These are phyloP conservation scores for Crotalus viridis DNA, from an alignment of 2,113 vertebrate species.

Conservation along the genomic window DNA sequence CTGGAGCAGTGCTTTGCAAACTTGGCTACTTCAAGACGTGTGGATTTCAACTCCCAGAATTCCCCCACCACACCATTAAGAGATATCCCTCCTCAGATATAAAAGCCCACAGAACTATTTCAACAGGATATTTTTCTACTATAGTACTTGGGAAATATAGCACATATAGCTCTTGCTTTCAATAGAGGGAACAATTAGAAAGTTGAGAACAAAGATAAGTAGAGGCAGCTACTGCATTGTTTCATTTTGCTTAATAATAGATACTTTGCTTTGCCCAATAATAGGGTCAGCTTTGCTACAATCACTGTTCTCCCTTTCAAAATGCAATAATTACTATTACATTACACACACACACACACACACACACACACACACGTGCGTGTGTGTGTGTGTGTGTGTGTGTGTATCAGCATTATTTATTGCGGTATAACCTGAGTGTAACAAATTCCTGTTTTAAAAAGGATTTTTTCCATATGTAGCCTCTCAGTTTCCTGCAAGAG, in stretches of 20 bases:
- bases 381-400: no score
- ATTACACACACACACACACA: not conserved
- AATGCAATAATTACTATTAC: not conserved
- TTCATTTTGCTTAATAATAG: not conserved
- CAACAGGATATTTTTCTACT: not conserved
- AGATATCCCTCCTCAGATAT: not conserved
- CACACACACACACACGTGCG: no score
- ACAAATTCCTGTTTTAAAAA: not conserved
- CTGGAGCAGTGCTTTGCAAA: not conserved
- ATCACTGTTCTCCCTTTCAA: not conserved
- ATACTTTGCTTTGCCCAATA: not conserved
- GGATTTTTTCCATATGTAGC: not conserved
- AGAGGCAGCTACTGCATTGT: not conserved
- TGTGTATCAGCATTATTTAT: not conserved
- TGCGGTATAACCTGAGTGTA: not conserved
- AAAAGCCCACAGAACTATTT: not conserved
- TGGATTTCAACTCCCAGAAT: not conserved
- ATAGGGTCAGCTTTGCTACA: not conserved
- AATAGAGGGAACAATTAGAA: not conserved
- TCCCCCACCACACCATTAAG: not conserved
- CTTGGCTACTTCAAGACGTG: not conserved
- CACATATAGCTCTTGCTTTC: not conserved
- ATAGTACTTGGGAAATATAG: not conserved
- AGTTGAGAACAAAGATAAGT: not conserved
- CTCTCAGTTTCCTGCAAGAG: not conserved